Conservation (phyloP, 2,888 invertebrate species). For the Cephus nigrinus region DNA sequence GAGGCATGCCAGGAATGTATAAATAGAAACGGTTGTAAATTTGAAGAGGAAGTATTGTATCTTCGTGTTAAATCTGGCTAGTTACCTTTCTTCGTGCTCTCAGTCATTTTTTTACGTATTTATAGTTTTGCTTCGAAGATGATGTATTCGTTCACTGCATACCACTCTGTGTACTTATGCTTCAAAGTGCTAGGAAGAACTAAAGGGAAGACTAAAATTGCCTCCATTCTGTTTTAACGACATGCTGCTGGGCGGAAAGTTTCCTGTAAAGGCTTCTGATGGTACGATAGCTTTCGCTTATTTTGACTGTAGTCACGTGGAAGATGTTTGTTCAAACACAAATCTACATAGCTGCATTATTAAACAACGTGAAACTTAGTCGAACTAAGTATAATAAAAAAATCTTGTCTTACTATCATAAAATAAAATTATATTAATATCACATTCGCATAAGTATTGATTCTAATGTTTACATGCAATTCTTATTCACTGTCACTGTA, state of each 20-base stretch:
- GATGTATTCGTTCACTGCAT: neutral
- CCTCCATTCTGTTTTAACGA: neutral
- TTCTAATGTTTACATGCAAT: neutral
- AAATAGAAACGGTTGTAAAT: slow-evolving; percentile 18
- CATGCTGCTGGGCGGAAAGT: neutral
- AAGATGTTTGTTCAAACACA: no score
- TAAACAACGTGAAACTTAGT: neutral
- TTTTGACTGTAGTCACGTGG: neutral
- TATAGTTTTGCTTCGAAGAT: neutral
- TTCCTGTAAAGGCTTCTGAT: neutral
- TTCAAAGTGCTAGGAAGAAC: neutral
- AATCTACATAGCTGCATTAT: neutral
- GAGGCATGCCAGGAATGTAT: slow-evolving; percentile 26
- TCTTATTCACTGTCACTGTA: neutral
- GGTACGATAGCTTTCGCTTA: neutral
- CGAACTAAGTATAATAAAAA: neutral
- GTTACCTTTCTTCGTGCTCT: slow-evolving; percentile 35
- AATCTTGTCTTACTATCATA: neutral
- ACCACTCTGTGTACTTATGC: neutral
- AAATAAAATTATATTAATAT: neutral
- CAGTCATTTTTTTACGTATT: slow-evolving; percentile 18
- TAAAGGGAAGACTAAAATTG: neutral
- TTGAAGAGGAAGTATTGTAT: neutral
- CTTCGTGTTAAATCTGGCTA: neutral
- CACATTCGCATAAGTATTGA: neutral